Evolutionary conservation across 1,140 invertebrate species (phyloP).

Genomic region (Trichonephila clavata): DNA sequence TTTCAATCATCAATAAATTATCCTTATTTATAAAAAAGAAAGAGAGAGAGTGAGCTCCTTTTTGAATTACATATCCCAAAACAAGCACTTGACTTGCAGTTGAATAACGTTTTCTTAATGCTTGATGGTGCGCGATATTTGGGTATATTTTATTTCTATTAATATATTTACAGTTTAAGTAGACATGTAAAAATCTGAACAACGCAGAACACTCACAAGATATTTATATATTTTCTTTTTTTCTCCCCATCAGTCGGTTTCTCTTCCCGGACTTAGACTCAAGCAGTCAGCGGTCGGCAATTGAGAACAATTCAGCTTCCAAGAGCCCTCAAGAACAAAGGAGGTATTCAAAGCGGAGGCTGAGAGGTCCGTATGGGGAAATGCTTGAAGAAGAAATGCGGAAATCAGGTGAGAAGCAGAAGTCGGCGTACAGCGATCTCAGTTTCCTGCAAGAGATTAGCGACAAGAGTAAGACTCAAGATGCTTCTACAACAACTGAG

Average conservation of each 20-base stretch:
- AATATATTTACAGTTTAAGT: background rate
- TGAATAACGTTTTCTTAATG: background rate
- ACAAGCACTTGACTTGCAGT: background rate
- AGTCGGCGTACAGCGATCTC: slow-evolving; percentile 81
- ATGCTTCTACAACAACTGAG: background rate
- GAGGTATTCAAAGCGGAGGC: slow-evolving; percentile 86
- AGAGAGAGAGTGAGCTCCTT: background rate
- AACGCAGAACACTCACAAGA: slow-evolving; percentile 1
- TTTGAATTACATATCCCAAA: background rate
- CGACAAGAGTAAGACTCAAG: slow-evolving; percentile 58
- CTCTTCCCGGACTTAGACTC: slow-evolving; percentile 54
- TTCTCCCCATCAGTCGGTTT: slow-evolving; percentile 19
- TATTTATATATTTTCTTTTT: background rate
- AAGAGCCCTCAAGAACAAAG: slow-evolving; percentile 79
- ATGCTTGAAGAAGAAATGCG: slow-evolving; percentile 92
- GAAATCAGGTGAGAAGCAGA: slow-evolving; percentile 84
- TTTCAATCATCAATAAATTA: too few relatives aligned
- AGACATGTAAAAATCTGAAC: background rate
- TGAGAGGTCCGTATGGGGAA: slow-evolving; percentile 90
- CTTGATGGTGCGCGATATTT: background rate
- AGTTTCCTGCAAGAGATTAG: slow-evolving; percentile 82
- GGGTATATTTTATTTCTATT: background rate
- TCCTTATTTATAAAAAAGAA: too few relatives aligned
- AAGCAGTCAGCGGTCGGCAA: slow-evolving; percentile 47
- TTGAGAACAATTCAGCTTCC: slow-evolving; percentile 45